Conservation (phyloP, 2,888 invertebrate species). For the Choristoneura rosaceana region DNA sequence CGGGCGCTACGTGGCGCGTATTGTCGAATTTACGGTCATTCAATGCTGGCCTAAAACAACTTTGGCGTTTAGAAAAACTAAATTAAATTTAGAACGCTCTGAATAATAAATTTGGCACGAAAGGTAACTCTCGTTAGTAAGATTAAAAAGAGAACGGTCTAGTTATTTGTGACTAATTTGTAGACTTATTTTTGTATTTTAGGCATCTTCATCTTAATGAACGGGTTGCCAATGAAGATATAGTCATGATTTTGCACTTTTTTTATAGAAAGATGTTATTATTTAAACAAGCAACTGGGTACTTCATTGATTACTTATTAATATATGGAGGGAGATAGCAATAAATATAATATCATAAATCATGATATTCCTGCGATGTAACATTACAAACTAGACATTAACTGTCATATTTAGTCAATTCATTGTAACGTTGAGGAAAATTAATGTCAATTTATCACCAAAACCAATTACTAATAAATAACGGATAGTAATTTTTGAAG, state of each 20-base stretch:
- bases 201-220: no score
- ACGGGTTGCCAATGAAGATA: no score
- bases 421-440: no score
- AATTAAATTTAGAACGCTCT: constrained; percentile 14
- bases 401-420: no score
- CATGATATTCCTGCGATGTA: no score
- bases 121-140: neutral
- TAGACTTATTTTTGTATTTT: neutral
- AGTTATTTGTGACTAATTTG: neutral
- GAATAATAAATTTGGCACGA: neutral
- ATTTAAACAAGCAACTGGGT: no score
- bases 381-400: no score
- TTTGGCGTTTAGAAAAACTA: constrained; percentile 8
- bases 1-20: constrained; percentile 49
- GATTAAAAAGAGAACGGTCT: neutral
- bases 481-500: neutral
- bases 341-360: no score
- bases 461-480: neutral
- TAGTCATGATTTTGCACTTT: no score
- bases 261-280: no score
- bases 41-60: constrained; percentile 23
- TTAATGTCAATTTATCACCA: neutral
- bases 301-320: no score
- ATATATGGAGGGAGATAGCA: no score
- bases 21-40: constrained; percentile 7